Percentiles rank a stretch among this genome's conserved stretches.
Conservation (phyloP, 2,888 invertebrate species). For the Noctua janthe region DNA sequence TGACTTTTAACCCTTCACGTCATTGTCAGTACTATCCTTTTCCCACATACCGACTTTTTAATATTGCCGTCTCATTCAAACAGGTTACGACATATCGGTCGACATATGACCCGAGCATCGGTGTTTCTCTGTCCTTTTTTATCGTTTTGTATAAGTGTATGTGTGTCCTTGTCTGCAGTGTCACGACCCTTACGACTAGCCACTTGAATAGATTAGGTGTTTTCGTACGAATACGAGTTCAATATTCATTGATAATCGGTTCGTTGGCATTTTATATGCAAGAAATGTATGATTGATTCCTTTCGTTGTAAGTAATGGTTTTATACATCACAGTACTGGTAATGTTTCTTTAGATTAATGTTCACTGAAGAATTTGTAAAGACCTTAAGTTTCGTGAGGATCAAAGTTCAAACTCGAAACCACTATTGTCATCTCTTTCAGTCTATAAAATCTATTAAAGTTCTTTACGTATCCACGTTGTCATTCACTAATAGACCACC, state of each 20-base stretch:
- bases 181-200: conserved; percentile 88
- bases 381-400: background rate
- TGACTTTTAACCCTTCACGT: conserved; percentile 89
- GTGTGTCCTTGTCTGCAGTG: conserved; percentile 81
- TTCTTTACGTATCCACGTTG: background rate
- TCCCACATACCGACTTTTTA: conserved; percentile 70
- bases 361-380: background rate
- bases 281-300: conserved; percentile 75
- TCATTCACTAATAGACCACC: background rate
- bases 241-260: conserved; percentile 89
- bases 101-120: conserved; percentile 88
- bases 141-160: conserved; percentile 74
- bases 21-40: conserved; percentile 84
- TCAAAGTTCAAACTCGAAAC: conserved; percentile 9
- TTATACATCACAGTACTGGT: conserved; percentile 14
- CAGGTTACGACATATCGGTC: conserved; percentile 90
- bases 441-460: background rate
- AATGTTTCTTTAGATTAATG: background rate
- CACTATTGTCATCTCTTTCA: background rate
- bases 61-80: conserved; percentile 82
- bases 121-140: conserved; percentile 80
- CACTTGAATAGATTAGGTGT: conserved; percentile 90
- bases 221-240: conserved; percentile 87
- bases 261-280: conserved; percentile 87
- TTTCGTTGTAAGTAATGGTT: conserved; percentile 54